phyloP scores from a whole-genome alignment of 2,888 invertebrate genomes.

The Rotaria sp. region DNA sequence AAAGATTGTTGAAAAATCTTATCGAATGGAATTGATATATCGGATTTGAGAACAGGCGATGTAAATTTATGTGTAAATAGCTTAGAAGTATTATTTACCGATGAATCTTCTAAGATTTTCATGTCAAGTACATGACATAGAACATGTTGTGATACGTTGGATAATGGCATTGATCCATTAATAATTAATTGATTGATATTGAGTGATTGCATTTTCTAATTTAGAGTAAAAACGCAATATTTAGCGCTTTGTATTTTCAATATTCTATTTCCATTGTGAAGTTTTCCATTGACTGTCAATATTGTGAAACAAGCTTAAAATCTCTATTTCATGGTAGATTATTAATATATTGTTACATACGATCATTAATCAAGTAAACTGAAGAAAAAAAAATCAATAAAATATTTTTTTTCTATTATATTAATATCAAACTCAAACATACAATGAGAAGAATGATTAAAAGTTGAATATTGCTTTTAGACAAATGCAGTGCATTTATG shows the following conservation, averaged over 20 bases:
- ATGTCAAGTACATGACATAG: not conserved
- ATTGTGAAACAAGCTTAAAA: too few species aligned
- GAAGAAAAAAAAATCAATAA: too few species aligned
- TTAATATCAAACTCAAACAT: too few species aligned
- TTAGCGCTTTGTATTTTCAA: not conserved
- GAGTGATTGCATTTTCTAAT: not conserved
- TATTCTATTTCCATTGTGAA: too few species aligned
- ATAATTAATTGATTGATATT: not conserved
- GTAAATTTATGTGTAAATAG: not conserved
- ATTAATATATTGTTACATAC: too few species aligned
- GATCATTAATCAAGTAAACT: too few species aligned
- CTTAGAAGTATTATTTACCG: not conserved
- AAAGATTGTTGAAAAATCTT: not conserved
- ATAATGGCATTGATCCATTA: not conserved
- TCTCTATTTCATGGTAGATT: too few species aligned
- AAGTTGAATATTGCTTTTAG: too few species aligned
- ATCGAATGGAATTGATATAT: not conserved
- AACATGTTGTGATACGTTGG: not conserved
- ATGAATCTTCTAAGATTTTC: not conserved
- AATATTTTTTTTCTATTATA: too few species aligned
- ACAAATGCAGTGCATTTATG: too few species aligned
- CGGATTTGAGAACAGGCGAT: not conserved
- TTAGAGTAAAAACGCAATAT: not conserved
- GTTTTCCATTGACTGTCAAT: too few species aligned
- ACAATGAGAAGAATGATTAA: too few species aligned